Evolutionary conservation across 1,140 invertebrate genomes (phyloP).

Genomic region (Drosophila melanogaster): Release_6_plus_ISO1_MT NC_004354.4:17331001-17331500

Average conservation of each 20-base stretch:
- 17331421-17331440: slow-evolving; percentile 36
- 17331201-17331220: slow-evolving; percentile 78
- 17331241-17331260: slow-evolving; percentile 84
- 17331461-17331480: slow-evolving; percentile 17
- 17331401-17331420: slow-evolving; percentile 53
- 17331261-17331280: slow-evolving; percentile 83
- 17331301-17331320: slow-evolving; percentile 44
- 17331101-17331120: slow-evolving; percentile 49
- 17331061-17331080: slow-evolving; percentile 16
- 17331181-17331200: slow-evolving; percentile 59
- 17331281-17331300: slow-evolving; percentile 74
- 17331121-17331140: slow-evolving; percentile 33
- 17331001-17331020: slow-evolving; percentile 63
- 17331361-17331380: slow-evolving; percentile 38
- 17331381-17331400: slow-evolving; percentile 45
- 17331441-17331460: slow-evolving; percentile 21
- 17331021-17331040: slow-evolving; percentile 38
- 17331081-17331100: no score
- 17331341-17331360: slow-evolving; percentile 43
- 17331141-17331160: slow-evolving; percentile 43
- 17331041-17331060: slow-evolving; percentile 56
- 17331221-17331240: slow-evolving; percentile 82
- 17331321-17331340: slow-evolving; percentile 15
- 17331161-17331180: slow-evolving; percentile 25
- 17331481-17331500: slow-evolving; percentile 20